Evolutionary conservation across 2,888 invertebrate genomes (phyloP).

Genomic region (Drosophila mulleri): DNA sequence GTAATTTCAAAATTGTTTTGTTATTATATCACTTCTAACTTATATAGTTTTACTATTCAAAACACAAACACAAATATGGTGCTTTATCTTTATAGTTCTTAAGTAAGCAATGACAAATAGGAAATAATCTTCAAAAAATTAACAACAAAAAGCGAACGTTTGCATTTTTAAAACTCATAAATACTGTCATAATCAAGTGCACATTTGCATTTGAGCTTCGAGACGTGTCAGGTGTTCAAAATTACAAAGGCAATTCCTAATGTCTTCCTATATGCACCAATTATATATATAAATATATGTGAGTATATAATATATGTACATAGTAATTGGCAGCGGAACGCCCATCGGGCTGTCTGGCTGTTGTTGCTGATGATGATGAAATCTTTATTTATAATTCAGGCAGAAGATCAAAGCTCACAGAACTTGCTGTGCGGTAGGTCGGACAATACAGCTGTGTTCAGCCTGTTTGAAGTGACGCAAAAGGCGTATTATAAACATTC

Average conservation of each 20-base stretch:
- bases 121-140: not conserved
- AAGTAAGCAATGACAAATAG: constrained; percentile 9
- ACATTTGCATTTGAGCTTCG: constrained; percentile 44
- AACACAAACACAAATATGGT: constrained; percentile 13
- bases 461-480: constrained; percentile 32
- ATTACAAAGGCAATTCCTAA: constrained; percentile 41
- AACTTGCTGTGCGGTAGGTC: constrained; percentile 64
- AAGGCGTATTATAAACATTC: constrained; percentile 75
- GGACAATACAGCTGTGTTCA: constrained; percentile 2
- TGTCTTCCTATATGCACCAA: constrained; percentile 37
- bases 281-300: constrained; percentile 26
- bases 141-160: constrained; percentile 2
- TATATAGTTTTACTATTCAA: constrained; percentile 28
- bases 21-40: constrained; percentile 23
- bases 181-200: constrained; percentile 49
- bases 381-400: constrained; percentile 66
- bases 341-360: constrained; percentile 23
- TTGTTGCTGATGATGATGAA: constrained; percentile 55
- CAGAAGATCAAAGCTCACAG: constrained; percentile 70
- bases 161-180: constrained; percentile 21
- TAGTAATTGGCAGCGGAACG: constrained; percentile 58
- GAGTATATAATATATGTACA: constrained; percentile 5
- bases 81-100: constrained; percentile 6
- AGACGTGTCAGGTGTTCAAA: constrained; percentile 46
- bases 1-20: not conserved